phyloP scores from a whole-genome alignment of 2,797 vertebrate genomes.

The Gallinago stenura region DNA sequence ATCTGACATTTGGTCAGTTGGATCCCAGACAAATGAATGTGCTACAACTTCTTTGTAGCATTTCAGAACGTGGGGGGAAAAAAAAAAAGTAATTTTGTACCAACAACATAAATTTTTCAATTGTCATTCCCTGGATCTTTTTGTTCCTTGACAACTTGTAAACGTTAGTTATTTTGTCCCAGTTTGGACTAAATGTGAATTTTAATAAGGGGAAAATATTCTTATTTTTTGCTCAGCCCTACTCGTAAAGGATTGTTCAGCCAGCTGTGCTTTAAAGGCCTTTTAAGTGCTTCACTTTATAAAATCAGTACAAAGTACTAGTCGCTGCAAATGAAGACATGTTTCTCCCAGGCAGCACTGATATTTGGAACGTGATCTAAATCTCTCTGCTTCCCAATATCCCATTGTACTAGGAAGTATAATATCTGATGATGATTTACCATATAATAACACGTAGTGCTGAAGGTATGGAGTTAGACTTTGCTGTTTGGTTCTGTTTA shows the following conservation, averaged over 20 bases:
- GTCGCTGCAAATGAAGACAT: neutral
- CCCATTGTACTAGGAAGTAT: neutral
- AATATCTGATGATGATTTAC: neutral
- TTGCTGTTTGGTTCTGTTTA: neutral
- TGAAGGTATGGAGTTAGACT: neutral
- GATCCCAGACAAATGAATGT: neutral
- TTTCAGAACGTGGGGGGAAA: neutral
- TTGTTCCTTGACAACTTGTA: neutral
- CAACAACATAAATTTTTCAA: neutral
- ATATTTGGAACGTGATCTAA: neutral
- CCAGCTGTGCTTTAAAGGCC: neutral
- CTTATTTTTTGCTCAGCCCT: neutral
- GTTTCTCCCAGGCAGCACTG: neutral
- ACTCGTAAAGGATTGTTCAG: neutral
- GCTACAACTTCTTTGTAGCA: neutral
- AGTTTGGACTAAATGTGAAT: neutral
- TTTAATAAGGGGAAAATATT: neutral
- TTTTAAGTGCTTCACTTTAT: neutral
- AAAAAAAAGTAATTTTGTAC: neutral
- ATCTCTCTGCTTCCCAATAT: neutral
- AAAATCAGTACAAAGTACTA: neutral
- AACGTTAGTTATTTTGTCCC: neutral
- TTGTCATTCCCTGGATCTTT: neutral
- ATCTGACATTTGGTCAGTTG: neutral
- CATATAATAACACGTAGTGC: fast-evolving